These are phyloP conservation scores for Borostomias antarcticus DNA, from an alignment of 2,797 vertebrate genomes.

Conservation along the genomic window DNA sequence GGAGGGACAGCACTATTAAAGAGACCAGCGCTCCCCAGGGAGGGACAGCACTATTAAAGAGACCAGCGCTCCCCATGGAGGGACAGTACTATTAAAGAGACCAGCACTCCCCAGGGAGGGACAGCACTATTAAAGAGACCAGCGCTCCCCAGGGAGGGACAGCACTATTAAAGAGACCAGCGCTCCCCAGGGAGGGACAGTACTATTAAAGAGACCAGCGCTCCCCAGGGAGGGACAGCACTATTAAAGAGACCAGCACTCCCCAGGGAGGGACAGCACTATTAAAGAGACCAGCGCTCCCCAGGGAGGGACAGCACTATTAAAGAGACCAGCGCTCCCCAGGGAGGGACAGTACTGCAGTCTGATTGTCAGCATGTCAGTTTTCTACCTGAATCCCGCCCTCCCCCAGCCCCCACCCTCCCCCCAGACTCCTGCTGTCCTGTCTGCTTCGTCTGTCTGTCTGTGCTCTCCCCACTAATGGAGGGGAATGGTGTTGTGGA, in stretches of 20 bases:
- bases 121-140: too few species aligned
- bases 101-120: constrained; percentile 14
- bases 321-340: too few species aligned
- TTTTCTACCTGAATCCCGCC: constrained; percentile 42
- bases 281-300: too few species aligned
- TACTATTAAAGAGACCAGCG: too few species aligned
- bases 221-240: constrained; percentile 17
- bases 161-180: too few species aligned
- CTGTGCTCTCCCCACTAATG: constrained; percentile 43
- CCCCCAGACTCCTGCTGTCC: constrained; percentile 51
- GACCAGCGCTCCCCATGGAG: constrained; percentile 17
- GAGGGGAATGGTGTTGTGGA: constrained; percentile 27
- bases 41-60: constrained; percentile 13
- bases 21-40: constrained; percentile 20
- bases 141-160: constrained; percentile 16
- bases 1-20: constrained; percentile 9
- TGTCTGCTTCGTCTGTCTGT: constrained; percentile 48
- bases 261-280: constrained; percentile 9
- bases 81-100: constrained; percentile 15
- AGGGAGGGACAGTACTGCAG: constrained; percentile 7
- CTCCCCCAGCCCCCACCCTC: constrained; percentile 49
- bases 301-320: constrained; percentile 10
- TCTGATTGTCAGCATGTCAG: constrained; percentile 49
- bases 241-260: too few species aligned
- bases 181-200: constrained; percentile 18